Conservation (phyloP, 2,113 vertebrate genomes). For the Excalfactoria chinensis region DNA sequence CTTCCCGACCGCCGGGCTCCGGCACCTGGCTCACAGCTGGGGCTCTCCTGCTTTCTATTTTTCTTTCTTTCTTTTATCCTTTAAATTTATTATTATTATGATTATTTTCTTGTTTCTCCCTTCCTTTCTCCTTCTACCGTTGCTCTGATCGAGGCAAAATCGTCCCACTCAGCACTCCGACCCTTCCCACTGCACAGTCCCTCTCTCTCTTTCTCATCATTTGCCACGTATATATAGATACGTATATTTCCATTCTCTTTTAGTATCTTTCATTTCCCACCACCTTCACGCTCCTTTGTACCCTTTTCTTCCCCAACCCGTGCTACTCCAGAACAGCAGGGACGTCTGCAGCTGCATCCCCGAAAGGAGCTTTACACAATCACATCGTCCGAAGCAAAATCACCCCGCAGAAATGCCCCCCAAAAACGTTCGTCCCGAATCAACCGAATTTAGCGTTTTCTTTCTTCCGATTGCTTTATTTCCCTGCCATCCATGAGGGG, state of each 20-base stretch:
- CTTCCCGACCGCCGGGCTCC: not conserved
- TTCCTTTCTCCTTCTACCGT: accelerated
- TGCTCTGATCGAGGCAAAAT: not conserved
- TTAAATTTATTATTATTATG: not conserved
- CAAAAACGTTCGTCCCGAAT: not conserved
- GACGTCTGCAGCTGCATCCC: not conserved
- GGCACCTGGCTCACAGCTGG: not conserved
- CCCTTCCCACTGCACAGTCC: not conserved
- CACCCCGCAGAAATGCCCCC: not conserved
- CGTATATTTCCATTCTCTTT: not conserved
- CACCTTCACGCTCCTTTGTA: not conserved
- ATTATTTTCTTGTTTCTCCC: not conserved
- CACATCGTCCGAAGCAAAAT: not conserved
- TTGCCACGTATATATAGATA: not conserved
- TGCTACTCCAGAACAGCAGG: not conserved
- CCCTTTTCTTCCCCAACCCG: not conserved
- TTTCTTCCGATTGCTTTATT: not conserved
- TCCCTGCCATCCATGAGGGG: not conserved
- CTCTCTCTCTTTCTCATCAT: not conserved
- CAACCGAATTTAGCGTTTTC: not conserved
- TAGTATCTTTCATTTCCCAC: not conserved
- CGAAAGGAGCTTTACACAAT: not conserved
- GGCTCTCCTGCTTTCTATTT: not conserved
- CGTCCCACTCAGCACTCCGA: not conserved
- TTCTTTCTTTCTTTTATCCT: accelerated